Evolutionary conservation across 2,888 invertebrate species (phyloP), one percentile per base, ranked within the genome.

Genomic region (Plusia festucae): DNA sequence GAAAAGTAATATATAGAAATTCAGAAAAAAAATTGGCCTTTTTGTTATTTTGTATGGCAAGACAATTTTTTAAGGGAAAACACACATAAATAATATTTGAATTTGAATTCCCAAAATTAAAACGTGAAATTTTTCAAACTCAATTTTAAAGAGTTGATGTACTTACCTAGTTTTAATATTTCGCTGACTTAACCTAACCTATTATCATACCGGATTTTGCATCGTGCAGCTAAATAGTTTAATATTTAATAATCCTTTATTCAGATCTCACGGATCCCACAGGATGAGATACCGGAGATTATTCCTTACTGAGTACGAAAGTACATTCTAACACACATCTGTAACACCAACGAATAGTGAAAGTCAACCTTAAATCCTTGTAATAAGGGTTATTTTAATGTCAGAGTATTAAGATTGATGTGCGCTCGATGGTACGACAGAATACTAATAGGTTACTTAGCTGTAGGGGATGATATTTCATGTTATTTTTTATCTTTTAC

Each of bases 371-470:
- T 40, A n/a, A n/a, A 0, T 0, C n/a, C 6, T 15, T 6, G 34
- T 1, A n/a, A 40, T 40, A 40, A 40, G 6, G 1, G 40, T 40
- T 6, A n/a, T 40, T 40, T 40, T 40, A 6, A 7, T 40, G 1
- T 40, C n/a, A n/a, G n/a, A 40, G n/a, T 5, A 6, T n/a, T 15
- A 40, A 5, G n/a, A n/a, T 0, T 40, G 4, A 6, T 1, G 7
- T 40, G 40, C 6, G n/a, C n/a, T n/a, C 15, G 40, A 40, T 11
- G 11, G 46, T 18, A 49, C 9, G 6, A 40, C 20, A 4, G 46
- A 49, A 49, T 49, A 49, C 46, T 49, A 49, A 49, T 20, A 49
- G 46, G 46, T 18, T 49, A 49, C 20, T 49, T 49, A 49, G 40
- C n/a, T 1, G n/a, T 40, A 40, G 18, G 13, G 20, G 11, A 18